A percentile compares a stretch with the other conserved stretches of the same genome.
These are phyloP conservation scores for Patagioenas fasciata DNA, from an alignment of 2,113 vertebrate genomes.

Conservation along the genomic window DNA sequence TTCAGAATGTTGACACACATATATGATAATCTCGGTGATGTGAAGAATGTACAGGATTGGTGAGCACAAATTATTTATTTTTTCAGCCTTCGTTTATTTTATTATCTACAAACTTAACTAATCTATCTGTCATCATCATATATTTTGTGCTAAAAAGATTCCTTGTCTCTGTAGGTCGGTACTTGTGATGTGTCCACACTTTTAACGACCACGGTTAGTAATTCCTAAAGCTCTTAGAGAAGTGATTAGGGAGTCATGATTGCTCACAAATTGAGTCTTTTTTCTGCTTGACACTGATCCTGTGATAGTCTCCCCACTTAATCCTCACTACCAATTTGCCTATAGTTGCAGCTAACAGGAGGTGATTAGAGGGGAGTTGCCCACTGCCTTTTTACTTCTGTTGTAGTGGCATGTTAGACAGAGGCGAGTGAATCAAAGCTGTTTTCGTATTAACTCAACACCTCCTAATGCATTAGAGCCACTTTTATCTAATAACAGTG, in stretches of 20 bases:
- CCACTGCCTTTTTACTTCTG: conserved; percentile 63
- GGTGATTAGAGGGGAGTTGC: conserved; percentile 77
- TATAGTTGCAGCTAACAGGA: conserved; percentile 77
- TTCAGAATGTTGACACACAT: neutral
- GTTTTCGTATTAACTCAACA: conserved; percentile 75
- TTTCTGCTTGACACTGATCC: conserved; percentile 82
- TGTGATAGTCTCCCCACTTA: conserved; percentile 78
- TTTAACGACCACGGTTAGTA: conserved; percentile 31
- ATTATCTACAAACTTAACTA: neutral
- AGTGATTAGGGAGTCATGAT: conserved; percentile 79
- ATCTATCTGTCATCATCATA: neutral
- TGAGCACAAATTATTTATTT: neutral
- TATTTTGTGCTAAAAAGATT: neutral
- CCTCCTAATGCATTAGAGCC: conserved; percentile 62
- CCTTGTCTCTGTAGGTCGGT: neutral
- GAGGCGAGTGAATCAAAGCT: conserved; percentile 64
- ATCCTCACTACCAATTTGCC: conserved; percentile 81
- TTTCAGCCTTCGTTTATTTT: neutral
- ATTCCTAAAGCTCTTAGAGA: conserved; percentile 68
- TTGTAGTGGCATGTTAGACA: conserved; percentile 60
- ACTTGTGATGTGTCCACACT: conserved; percentile 12
- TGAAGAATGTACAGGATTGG: neutral
- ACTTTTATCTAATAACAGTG: conserved; percentile 66
- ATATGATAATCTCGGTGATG: neutral
- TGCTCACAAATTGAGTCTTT: conserved; percentile 80